Percentiles rank a stretch among this genome's conserved stretches.
Conservation (phyloP, 2,113 vertebrate species). For the Etia nguti region DNA sequence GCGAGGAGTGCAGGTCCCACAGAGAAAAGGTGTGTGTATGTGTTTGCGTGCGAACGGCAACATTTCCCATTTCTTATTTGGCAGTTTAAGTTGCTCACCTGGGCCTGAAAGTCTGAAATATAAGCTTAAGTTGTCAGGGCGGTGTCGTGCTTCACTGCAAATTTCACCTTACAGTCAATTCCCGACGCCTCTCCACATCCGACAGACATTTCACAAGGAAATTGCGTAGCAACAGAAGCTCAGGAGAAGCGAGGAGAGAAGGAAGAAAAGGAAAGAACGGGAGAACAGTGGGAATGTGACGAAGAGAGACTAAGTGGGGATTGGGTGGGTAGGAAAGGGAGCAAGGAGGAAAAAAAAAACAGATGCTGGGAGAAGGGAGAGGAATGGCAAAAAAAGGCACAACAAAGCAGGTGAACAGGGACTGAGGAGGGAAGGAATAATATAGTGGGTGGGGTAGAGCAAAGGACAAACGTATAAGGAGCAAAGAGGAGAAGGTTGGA, state of each 20-base stretch:
- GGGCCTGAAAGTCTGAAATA: slow-evolving; percentile 16
- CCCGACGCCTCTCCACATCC: not conserved
- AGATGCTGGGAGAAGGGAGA: not conserved
- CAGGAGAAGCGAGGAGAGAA: not conserved
- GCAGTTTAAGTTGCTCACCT: slow-evolving; percentile 17
- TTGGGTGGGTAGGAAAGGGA: not conserved
- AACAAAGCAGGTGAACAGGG: not conserved
- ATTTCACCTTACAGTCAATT: slow-evolving; percentile 10
- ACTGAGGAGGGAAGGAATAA: not conserved
- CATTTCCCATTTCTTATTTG: slow-evolving; percentile 9
- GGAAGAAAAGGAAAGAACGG: not conserved
- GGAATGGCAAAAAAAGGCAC: not conserved
- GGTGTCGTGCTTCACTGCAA: not conserved
- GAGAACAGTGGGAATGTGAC: not conserved
- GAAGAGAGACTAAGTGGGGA: not conserved
- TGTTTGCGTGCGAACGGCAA: not conserved
- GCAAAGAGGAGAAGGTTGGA: not conserved
- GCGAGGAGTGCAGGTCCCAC: not conserved
- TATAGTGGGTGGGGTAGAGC: not conserved
- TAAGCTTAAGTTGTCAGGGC: slow-evolving; percentile 24
- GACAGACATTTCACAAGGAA: not conserved
- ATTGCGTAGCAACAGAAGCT: not conserved
- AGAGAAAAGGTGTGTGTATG: not conserved
- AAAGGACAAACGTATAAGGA: not conserved
- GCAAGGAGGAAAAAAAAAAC: not conserved